Base-by-base conservation (phyloP, 2,888 invertebrate genomes). In the Physocephala rufipes region DNA sequence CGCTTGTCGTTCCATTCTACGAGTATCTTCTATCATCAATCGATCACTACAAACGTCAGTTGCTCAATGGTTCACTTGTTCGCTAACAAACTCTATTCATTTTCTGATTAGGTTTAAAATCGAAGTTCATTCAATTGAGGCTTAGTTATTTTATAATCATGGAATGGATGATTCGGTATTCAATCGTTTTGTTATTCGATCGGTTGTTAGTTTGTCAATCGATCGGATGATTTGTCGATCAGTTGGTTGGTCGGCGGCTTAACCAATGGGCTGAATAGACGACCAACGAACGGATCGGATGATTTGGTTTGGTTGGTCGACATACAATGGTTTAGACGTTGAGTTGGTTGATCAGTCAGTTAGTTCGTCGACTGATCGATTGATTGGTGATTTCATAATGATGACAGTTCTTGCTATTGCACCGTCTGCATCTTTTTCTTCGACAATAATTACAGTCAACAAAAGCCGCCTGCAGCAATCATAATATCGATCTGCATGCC, bases 401-500 rank as follows among this genome's bases (percentile, higher is more conserved):
- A 36, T 36, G 36, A 4, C 9, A 9, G 5, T 9, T 36, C 5
- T 36, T 36, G 9, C 36, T 36, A 61, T 68, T 68, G 67, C 47
- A 15, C 19, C 55, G 45, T 30, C 58, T 16, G 26, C 24, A 5
- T 58, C 58, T 58, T 28, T 28, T 26, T 12, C 24, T 26, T 2
- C 58, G 16, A 53, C 0, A 55, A 19, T n/a, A 24, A 13, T 12
- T 21, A 55, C 13, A 24, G 55, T 55, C 26, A 19, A 21, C 24
- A 36, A 36, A 7, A 36, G 36, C 36, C 9, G 9, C 36, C 36
- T n/a, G n/a, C n/a, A n/a, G 36, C 36, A 36, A 36, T 9, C 36
- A 36, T 26, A 26, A n/a, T n/a, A 49, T 49, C 49, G 49, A 64
- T 36, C 53, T 55, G 51, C 65, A 19, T 49, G 58, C 49, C 58